These are phyloP conservation scores for Steatocranus sp. DNA, from an alignment of 2,797 vertebrate species.

Conservation along the genomic window DNA sequence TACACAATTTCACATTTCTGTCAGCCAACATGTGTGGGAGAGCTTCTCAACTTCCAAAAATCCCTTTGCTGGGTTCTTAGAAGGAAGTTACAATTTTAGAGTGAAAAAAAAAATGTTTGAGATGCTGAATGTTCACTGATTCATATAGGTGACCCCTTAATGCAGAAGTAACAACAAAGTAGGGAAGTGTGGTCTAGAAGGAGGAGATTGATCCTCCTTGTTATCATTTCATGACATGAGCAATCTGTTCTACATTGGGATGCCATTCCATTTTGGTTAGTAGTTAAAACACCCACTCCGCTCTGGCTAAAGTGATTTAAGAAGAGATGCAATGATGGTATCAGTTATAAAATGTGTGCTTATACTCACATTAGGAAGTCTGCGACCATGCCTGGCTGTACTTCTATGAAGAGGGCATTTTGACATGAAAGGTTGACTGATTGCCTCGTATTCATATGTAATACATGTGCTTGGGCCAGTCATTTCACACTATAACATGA, in stretches of 20 bases:
- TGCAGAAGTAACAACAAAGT: neutral
- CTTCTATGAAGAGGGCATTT: neutral
- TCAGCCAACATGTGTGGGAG: slow-evolving; percentile 9
- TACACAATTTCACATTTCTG: neutral
- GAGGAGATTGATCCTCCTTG: too few species aligned
- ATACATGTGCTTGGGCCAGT: neutral
- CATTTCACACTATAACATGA: slow-evolving; percentile 11
- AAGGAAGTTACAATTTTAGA: neutral
- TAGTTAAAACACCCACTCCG: slow-evolving; percentile 44
- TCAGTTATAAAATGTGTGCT: slow-evolving; percentile 22
- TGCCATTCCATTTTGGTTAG: slow-evolving; percentile 38
- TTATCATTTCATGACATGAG: neutral
- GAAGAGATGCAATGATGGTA: slow-evolving; percentile 14
- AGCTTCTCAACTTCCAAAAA: neutral
- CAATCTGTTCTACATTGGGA: slow-evolving; percentile 17
- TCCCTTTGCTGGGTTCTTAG: neutral
- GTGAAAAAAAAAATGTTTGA: neutral
- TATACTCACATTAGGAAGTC: neutral
- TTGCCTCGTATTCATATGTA: slow-evolving; percentile 34
- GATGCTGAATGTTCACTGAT: neutral
- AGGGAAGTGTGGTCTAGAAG: neutral
- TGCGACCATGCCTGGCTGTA: neutral
- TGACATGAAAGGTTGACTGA: slow-evolving; percentile 47
- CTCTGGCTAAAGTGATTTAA: slow-evolving; percentile 14
- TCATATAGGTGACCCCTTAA: neutral